phyloP scores from a whole-genome alignment of 2,113 vertebrate species.

The Xiphias gladius region DNA sequence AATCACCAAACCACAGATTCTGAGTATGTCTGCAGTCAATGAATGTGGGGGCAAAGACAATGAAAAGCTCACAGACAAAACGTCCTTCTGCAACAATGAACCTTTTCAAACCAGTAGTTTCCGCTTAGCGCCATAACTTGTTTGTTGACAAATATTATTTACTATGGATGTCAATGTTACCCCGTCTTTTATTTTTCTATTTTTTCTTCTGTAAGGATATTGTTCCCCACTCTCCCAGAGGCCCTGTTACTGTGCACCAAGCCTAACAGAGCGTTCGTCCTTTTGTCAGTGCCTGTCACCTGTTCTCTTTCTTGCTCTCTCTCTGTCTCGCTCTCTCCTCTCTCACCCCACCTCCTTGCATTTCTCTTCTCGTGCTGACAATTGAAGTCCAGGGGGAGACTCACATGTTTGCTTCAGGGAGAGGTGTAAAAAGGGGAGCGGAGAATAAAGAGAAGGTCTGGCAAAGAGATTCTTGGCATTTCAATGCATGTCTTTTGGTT shows the following conservation, averaged over 20 bases:
- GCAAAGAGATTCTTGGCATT: conserved; percentile 63
- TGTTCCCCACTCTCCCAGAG: conserved; percentile 77
- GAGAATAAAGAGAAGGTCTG: conserved; percentile 64
- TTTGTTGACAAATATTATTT: conserved; percentile 70
- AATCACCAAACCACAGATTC: conserved; percentile 18
- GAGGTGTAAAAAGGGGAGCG: conserved; percentile 59
- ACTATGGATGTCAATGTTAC: conserved; percentile 71
- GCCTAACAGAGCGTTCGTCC: conserved; percentile 80
- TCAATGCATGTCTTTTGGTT: conserved; percentile 71
- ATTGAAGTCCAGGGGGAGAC: conserved; percentile 79
- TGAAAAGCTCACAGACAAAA: conserved; percentile 8
- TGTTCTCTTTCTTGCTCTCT: conserved; percentile 45
- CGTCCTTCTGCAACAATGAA: conserved; percentile 51
- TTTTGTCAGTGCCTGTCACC: conserved; percentile 84
- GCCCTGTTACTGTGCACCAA: conserved; percentile 79
- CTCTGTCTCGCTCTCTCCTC: conserved; percentile 7
- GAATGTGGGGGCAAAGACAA: conserved; percentile 33
- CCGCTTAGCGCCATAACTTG: conserved; percentile 58
- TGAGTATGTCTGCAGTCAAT: conserved; percentile 36
- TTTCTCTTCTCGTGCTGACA: conserved; percentile 78
- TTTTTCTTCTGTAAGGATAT: conserved; percentile 68
- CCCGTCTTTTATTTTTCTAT: conserved; percentile 71
- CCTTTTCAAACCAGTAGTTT: conserved; percentile 49
- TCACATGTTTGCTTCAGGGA: conserved; percentile 70
- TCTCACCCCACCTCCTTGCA: conserved; percentile 44